Percentiles rank a stretch among this genome's conserved stretches.
Evolutionary conservation across 2,888 invertebrate species (phyloP).

Genomic region (Mylabris sibirica): DNA sequence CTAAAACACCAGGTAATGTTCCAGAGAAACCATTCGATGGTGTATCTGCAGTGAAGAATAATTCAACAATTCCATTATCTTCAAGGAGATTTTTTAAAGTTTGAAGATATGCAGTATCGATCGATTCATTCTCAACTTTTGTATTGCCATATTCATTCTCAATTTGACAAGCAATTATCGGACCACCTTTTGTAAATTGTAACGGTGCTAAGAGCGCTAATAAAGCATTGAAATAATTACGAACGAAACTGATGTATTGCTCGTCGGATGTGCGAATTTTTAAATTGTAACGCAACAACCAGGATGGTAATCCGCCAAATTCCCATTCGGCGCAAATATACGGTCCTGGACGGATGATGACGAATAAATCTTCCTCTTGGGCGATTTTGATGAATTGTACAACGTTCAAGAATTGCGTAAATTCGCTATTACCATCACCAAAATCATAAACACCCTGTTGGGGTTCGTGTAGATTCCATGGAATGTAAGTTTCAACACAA

Average conservation of each 20-base stretch:
- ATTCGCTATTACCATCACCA: slow-evolving; percentile 65
- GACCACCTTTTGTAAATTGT: slow-evolving; percentile 68
- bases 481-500: slow-evolving; percentile 83
- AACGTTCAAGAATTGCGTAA: slow-evolving; percentile 63
- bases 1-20: slow-evolving; percentile 53
- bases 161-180: slow-evolving; percentile 39
- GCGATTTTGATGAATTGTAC: slow-evolving; percentile 75
- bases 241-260: slow-evolving; percentile 60
- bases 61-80: slow-evolving; percentile 60
- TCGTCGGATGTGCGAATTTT: slow-evolving; percentile 42
- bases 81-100: slow-evolving; percentile 57
- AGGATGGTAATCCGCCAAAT: slow-evolving; percentile 57
- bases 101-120: slow-evolving; percentile 60
- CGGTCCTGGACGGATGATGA: slow-evolving; percentile 86
- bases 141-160: slow-evolving; percentile 93
- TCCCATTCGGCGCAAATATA: slow-evolving; percentile 94
- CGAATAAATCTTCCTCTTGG: slow-evolving; percentile 77
- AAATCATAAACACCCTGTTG: slow-evolving; percentile 66
- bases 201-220: slow-evolving; percentile 62
- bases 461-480: slow-evolving; percentile 92
- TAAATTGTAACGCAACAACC: slow-evolving; percentile 53
- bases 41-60: slow-evolving; percentile 64
- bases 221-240: slow-evolving; percentile 63
- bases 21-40: slow-evolving; percentile 43
- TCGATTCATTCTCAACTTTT: slow-evolving; percentile 39